phyloP scores from a whole-genome alignment of 2,113 vertebrate species.

The Myodes glareolus region DNA sequence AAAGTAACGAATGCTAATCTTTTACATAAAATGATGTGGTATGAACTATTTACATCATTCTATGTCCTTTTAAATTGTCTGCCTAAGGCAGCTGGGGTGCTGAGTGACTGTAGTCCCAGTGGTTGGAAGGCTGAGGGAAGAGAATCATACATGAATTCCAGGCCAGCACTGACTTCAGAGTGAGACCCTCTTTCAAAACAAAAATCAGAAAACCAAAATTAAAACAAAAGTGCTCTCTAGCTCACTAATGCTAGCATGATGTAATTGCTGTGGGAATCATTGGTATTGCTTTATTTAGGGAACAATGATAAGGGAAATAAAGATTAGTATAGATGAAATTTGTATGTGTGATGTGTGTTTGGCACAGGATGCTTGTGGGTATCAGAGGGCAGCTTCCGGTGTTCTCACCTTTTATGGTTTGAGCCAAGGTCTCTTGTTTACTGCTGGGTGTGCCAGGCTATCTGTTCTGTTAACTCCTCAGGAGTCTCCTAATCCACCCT shows the following conservation, averaged over 20 bases:
- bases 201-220: not conserved
- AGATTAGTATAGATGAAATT: not conserved
- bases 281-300: not conserved
- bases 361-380: not conserved
- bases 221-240: not conserved
- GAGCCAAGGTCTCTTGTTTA: not conserved
- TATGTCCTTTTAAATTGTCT: not conserved
- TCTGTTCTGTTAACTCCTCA: no score
- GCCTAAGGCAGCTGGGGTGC: no score
- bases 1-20: not conserved
- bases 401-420: not conserved
- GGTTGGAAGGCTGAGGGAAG: not conserved
- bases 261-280: no score
- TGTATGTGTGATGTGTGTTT: not conserved
- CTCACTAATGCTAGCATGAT: no score
- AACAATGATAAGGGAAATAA: not conserved
- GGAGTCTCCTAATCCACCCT: not conserved
- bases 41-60: no score
- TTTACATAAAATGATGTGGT: not conserved
- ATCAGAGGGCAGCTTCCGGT: not conserved
- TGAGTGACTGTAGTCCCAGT: not conserved
- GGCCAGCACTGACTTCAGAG: not conserved
- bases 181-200: not conserved
- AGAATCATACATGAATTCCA: not conserved
- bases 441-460: not conserved